These are phyloP conservation scores for Volucella inanis DNA, from an alignment of 2,888 invertebrate genomes.

Conservation along the genomic window DNA sequence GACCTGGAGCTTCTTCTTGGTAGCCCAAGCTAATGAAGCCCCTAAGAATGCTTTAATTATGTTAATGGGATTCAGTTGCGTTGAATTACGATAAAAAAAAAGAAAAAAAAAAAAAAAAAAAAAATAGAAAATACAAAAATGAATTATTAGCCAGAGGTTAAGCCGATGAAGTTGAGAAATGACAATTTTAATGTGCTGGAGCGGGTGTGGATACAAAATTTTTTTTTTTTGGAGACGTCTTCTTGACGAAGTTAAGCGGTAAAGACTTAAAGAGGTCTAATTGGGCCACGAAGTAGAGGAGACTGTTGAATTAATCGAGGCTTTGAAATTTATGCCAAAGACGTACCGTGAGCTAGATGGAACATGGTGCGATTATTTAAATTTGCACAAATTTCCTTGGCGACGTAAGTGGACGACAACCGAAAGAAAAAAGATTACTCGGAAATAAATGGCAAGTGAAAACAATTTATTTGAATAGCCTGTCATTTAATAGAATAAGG, in stretches of 20 bases:
- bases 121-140: constrained; percentile 7
- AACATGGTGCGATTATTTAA: too few species aligned
- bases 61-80: constrained; percentile 48
- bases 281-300: not conserved
- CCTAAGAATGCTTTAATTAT: constrained; percentile 67
- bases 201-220: too few species aligned
- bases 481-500: too few species aligned
- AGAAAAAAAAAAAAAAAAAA: not conserved
- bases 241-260: not conserved
- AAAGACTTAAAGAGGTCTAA: constrained; percentile 17
- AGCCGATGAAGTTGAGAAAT: constrained; percentile 22
- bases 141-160: constrained; percentile 48
- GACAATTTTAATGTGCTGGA: constrained; percentile 11
- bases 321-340: too few species aligned
- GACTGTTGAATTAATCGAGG: not conserved
- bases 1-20: constrained; percentile 39
- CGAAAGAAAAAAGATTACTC: too few species aligned
- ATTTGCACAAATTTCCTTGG: too few species aligned
- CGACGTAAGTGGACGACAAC: too few species aligned
- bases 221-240: not conserved
- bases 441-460: too few species aligned
- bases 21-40: constrained; percentile 65
- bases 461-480: too few species aligned
- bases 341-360: too few species aligned
- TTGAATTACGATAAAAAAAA: not conserved